Evolutionary conservation across 2,113 vertebrate species (phyloP).

Genomic region (Ptychochromis oligacanthus): DNA sequence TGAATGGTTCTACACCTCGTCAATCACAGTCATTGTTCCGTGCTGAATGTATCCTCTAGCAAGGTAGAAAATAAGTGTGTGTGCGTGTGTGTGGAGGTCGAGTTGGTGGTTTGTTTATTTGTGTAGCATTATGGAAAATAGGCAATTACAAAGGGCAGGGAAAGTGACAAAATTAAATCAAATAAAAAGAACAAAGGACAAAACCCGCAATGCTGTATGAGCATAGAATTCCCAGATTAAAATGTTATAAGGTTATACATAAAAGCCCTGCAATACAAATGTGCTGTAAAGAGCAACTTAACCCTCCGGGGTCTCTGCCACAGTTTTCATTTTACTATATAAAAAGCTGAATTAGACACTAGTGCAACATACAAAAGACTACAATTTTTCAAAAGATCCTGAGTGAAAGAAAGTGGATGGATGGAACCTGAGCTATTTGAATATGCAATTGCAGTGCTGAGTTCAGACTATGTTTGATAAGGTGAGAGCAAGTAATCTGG

Average conservation of each 20-base stretch:
- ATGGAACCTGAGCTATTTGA: constrained; percentile 1
- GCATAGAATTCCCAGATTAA: neutral
- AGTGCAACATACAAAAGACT: neutral
- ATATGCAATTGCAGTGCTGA: neutral
- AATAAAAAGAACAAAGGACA: neutral
- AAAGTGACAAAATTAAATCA: neutral
- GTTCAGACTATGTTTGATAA: neutral
- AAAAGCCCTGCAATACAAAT: neutral
- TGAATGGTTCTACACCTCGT: neutral
- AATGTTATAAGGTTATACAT: neutral
- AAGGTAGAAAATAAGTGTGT: neutral
- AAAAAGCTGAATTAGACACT: neutral
- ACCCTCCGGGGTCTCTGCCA: neutral
- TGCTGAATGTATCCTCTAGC: neutral
- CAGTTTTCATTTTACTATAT: neutral
- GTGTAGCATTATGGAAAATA: neutral
- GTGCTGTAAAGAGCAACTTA: neutral
- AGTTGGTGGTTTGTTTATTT: neutral
- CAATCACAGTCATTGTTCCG: neutral
- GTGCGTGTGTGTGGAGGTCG: neutral
- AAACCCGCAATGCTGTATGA: neutral
- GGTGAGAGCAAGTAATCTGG: constrained; percentile 2
- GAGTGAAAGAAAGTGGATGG: no score
- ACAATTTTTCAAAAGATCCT: neutral
- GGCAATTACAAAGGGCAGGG: neutral